Conservation (phyloP, 2,888 invertebrate genomes). For the Polyommatus iphigenia region DNA sequence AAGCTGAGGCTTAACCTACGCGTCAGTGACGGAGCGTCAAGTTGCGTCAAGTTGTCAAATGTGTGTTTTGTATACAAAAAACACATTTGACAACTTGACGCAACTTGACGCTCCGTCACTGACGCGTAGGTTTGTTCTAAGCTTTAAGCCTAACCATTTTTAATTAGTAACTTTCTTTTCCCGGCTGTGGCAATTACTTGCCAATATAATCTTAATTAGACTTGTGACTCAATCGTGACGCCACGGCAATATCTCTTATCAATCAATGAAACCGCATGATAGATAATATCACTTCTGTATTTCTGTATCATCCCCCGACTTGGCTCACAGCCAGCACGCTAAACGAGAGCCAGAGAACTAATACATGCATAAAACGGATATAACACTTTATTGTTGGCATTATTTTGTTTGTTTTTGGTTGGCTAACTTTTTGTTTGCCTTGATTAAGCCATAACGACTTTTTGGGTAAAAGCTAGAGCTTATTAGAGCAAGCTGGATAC, state of each 20-base stretch:
- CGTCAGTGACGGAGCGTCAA: too few relatives aligned
- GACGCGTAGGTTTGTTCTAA: too few relatives aligned
- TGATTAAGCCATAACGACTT: conserved; percentile 8
- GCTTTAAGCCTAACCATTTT: too few relatives aligned
- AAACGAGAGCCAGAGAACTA: conserved; percentile 11
- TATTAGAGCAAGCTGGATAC: background rate
- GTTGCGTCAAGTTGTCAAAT: too few relatives aligned
- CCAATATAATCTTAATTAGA: too few relatives aligned
- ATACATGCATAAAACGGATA: conserved; percentile 12
- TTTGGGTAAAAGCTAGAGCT: background rate
- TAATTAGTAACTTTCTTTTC: too few relatives aligned
- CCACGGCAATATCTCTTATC: background rate
- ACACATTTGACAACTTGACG: too few relatives aligned
- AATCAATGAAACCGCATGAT: background rate
- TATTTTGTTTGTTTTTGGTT: conserved; percentile 1
- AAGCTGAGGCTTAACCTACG: too few relatives aligned
- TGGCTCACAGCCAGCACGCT: background rate
- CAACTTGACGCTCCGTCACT: too few relatives aligned
- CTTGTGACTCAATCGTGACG: too few relatives aligned
- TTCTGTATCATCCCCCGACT: background rate
- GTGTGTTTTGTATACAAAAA: too few relatives aligned
- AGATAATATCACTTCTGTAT: background rate
- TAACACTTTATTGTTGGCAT: background rate
- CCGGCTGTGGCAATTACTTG: too few relatives aligned
- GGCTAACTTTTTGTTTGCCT: conserved; percentile 10